phyloP scores from a whole-genome alignment of 2,888 invertebrate species.

The Latrodectus hesperus region DNA sequence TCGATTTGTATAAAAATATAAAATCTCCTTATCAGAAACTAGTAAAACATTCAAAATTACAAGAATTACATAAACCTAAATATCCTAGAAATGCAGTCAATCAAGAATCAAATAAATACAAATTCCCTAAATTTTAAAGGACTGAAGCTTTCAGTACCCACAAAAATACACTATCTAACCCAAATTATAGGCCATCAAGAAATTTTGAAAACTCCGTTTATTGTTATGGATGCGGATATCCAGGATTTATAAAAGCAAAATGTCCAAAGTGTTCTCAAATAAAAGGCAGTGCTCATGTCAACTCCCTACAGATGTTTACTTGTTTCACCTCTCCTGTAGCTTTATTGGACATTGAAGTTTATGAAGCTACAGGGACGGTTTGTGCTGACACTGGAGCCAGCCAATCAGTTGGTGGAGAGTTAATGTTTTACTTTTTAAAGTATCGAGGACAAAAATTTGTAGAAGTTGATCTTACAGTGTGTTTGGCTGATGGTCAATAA shows the following conservation, averaged over 20 bases:
- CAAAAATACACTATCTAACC: not conserved
- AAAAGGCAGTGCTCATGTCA: not conserved
- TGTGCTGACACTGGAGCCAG: not conserved
- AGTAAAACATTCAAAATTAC: not conserved
- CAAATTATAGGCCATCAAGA: not conserved
- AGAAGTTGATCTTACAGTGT: not conserved
- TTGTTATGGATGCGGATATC: conserved; percentile 9
- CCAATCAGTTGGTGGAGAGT: conserved; percentile 2
- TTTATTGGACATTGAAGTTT: not conserved
- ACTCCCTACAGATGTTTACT: conserved; percentile 14
- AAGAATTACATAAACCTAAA: not conserved
- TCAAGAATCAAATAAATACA: not conserved
- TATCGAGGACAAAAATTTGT: not conserved
- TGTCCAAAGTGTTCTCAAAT: not conserved
- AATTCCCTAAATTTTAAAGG: not conserved
- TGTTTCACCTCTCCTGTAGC: not conserved
- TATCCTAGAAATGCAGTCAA: not conserved
- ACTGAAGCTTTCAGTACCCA: not conserved
- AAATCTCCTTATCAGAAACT: not conserved
- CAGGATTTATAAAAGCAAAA: conserved; percentile 26
- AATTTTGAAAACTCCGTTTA: not conserved
- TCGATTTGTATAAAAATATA: conserved; percentile 19
- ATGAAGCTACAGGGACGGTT: no score
- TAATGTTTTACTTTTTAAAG: conserved; percentile 12
- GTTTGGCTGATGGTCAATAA: not conserved